Base-by-base conservation (phyloP, 1,140 invertebrate species). In the Palaemon carinicauda region DNA sequence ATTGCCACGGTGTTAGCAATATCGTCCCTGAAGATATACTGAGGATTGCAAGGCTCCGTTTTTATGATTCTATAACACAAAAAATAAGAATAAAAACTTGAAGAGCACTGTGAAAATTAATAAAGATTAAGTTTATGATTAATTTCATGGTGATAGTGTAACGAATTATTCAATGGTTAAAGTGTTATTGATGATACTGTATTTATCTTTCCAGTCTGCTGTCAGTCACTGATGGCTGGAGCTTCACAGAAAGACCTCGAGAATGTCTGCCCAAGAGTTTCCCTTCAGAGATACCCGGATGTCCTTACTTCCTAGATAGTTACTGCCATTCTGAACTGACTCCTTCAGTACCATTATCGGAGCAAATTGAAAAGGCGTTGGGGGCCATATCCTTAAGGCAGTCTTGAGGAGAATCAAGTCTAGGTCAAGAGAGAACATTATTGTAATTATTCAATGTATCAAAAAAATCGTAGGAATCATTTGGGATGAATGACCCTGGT, bases 241-340 rank as follows among this genome's bases (percentile, higher is more conserved):
- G 33, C 21, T 98, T 98, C 91, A 91, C 91, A 15, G 92, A 94
- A 14, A 93, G 97, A 82, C 93, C 95, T 88, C 93, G 94, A 65
- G 94, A 94, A 14, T 96, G 95, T 91, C 93, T 98, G 86, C 97
- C 97, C 0, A 95, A 95, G 90, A 97, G 96, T 82, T 97, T 97
- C 92, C 95, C 96, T 54, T 92, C 94, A 69, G 93, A 95, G 90
- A 94, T 95, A 74, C 93, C 94, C 41, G 96, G 96, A 60, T 97
- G 95, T 5, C 97, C 96, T 90, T 94, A 97, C 91, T 98, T 98
- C 91, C 92, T 98, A 9, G 94, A 95, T 75, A 94, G 93, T 80
- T 98, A 96, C 92, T 93, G 93, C 79, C 95, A 97, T 91, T 95
- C 95, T 0, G 92, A 93, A 3, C 91, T 96, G 19, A 92, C 94